Percentiles rank a stretch among this genome's conserved stretches.
Conservation (phyloP, 2,797 vertebrate genomes). For the Ctenopoma kingsleyae region DNA sequence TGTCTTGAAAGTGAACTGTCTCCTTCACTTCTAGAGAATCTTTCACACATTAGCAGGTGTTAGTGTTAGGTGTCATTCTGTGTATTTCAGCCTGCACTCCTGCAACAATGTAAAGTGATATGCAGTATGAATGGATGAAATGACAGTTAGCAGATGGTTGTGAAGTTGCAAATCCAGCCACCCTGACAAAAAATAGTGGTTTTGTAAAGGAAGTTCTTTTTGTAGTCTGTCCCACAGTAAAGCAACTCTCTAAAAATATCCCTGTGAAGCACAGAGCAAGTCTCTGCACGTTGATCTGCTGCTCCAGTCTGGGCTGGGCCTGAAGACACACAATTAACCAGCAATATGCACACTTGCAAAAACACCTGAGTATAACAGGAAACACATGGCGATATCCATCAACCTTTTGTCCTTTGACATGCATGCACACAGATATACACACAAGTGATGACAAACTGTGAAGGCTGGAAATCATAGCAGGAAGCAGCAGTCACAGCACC, state of each 20-base stretch:
- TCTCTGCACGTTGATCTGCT: slow-evolving; percentile 58
- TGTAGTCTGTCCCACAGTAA: slow-evolving; percentile 40
- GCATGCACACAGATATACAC: slow-evolving; percentile 12
- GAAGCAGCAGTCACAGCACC: slow-evolving; percentile 79
- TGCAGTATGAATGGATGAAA: slow-evolving; percentile 11
- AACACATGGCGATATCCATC: slow-evolving; percentile 68
- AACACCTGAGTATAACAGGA: slow-evolving; percentile 64
- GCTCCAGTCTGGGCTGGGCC: slow-evolving; percentile 51
- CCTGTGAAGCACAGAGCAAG: slow-evolving; percentile 53
- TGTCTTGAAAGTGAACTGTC: slow-evolving; percentile 21
- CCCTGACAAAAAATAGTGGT: slow-evolving; percentile 33
- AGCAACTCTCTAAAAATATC: slow-evolving; percentile 72
- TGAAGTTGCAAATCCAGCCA: slow-evolving; percentile 9
- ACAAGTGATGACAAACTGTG: slow-evolving; percentile 30
- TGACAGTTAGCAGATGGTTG: slow-evolving; percentile 5
- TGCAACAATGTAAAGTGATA: not conserved
- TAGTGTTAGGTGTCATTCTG: slow-evolving; percentile 11
- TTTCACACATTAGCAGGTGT: slow-evolving; percentile 21
- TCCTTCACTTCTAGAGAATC: slow-evolving; percentile 1
- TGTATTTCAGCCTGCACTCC: not conserved
- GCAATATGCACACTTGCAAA: slow-evolving; percentile 2
- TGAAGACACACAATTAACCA: slow-evolving; percentile 26
- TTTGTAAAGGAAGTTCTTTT: slow-evolving; percentile 52
- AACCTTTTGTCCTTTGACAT: slow-evolving; percentile 47
- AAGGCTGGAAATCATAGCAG: slow-evolving; percentile 75